Evolutionary conservation across 2,113 vertebrate species (phyloP).

Genomic region (Nestor notabilis): DNA sequence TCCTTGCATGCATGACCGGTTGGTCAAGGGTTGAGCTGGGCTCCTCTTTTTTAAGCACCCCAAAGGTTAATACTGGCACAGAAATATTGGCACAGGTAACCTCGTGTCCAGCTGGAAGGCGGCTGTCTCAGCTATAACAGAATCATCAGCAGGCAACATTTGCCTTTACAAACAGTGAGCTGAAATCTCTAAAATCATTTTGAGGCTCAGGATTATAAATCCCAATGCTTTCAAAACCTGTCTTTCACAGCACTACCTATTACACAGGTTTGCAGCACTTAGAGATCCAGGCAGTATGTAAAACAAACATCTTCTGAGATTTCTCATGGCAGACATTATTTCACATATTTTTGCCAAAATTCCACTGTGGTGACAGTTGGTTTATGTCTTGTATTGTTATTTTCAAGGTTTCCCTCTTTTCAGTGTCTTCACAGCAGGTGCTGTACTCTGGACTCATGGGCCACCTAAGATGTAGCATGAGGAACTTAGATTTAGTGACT

Average conservation of each 20-base stretch:
- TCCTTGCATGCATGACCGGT: accelerated
- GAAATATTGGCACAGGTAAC: neutral
- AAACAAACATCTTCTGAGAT: neutral
- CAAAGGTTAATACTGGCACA: neutral
- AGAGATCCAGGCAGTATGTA: too few relatives aligned
- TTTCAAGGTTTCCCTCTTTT: neutral
- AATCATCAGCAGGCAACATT: neutral
- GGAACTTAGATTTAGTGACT: neutral
- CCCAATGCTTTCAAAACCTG: neutral
- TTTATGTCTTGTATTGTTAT: neutral
- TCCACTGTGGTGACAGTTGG: neutral
- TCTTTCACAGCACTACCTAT: neutral
- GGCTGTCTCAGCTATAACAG: too few relatives aligned
- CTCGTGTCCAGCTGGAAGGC: accelerated
- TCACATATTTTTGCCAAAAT: neutral
- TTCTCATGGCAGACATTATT: neutral
- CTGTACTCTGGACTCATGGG: neutral
- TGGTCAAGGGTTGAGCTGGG: neutral
- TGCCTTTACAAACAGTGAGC: neutral
- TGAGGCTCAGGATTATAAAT: neutral
- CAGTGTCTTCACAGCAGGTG: neutral
- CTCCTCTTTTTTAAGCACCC: neutral
- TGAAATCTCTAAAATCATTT: neutral
- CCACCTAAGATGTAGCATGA: neutral
- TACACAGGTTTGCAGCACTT: too few relatives aligned